These are phyloP conservation scores for Micronycteris hirsuta DNA, from an alignment of 2,113 vertebrate species.

Conservation along the genomic window DNA sequence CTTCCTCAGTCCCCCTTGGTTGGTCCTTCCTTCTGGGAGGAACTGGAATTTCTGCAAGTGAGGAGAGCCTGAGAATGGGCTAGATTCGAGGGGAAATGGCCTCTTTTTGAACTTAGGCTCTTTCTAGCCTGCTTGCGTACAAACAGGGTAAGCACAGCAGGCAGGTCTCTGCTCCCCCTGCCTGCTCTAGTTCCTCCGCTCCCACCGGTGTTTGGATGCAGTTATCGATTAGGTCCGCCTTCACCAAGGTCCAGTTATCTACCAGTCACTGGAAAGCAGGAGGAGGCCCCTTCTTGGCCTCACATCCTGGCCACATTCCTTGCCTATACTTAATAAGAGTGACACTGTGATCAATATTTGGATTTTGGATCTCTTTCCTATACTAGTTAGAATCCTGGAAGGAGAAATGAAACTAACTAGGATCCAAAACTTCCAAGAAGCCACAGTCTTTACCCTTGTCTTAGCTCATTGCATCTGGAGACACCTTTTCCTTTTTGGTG, in stretches of 20 bases:
- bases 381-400: not conserved
- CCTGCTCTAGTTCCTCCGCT: not conserved
- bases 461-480: not conserved
- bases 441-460: not conserved
- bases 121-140: not conserved
- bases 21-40: not conserved
- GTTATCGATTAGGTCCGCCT: fast-evolving
- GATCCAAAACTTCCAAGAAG: not conserved
- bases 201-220: fast-evolving
- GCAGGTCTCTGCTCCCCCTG: not conserved
- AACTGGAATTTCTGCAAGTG: not conserved
- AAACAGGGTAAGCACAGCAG: not conserved
- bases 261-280: not conserved
- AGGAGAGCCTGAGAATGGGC: not conserved
- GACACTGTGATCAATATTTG: not conserved
- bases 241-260: not conserved
- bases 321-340: not conserved
- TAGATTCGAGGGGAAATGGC: not conserved
- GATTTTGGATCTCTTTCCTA: not conserved
- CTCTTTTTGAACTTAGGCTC: not conserved
- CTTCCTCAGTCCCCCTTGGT: not conserved
- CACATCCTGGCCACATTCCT: not conserved
- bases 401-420: not conserved
- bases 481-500: not conserved
- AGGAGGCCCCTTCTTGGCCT: not conserved